Base-by-base conservation (phyloP, 30 jellyfish, hydroid and myxozoan genomes). In the Hydractinia echinata region DNA sequence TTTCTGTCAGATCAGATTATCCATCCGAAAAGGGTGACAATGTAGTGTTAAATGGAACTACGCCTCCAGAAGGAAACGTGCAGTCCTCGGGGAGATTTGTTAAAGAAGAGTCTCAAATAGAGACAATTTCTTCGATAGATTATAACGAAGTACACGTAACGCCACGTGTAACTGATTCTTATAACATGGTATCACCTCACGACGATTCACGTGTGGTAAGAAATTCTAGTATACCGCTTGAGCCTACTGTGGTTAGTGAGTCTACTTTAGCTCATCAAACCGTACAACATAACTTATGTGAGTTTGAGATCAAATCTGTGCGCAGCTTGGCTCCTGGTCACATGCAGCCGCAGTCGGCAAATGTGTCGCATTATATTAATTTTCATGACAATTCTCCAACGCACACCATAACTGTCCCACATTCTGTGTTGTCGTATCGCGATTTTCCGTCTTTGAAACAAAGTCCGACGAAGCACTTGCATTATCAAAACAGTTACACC, bases 311-410 rank as follows among this genome's bases (percentile, higher is more conserved):
- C 9, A 64, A 64, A 51, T 64, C 74, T 6, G 74, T 64, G 19
- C 74, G 74, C 7, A 64, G 74, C 4, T 64, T 64, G 39, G 74
- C 74, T 6, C 74, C 74, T 13, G 39, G 39, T 64, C 74, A 64
- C 18, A 1, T 51, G 19, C 74, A 44, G 39, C 74, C 18, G 9
- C 44, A 30, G 44, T 30, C 44, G 44, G 44, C 44, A 30, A 30
- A 30, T 30, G 44, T 30, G 44, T 30, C 44, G 44, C 44, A 30
- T 30, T 30, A 30, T 30, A 30, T 30, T 30, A 30, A 30, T 2
- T 30, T 30, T 30, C 44, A 30, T 30, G 44, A 30, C 44, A 30
- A 30, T 30, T 30, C 44, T 30, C 44, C 44, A 30, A 30, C 44
- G 44, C 44, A 30, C 44, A 30, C 44, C 44, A 30, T 30, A 30